phyloP scores from a whole-genome alignment of 2,113 vertebrate genomes.

The Eudyptes chrysolophus region DNA sequence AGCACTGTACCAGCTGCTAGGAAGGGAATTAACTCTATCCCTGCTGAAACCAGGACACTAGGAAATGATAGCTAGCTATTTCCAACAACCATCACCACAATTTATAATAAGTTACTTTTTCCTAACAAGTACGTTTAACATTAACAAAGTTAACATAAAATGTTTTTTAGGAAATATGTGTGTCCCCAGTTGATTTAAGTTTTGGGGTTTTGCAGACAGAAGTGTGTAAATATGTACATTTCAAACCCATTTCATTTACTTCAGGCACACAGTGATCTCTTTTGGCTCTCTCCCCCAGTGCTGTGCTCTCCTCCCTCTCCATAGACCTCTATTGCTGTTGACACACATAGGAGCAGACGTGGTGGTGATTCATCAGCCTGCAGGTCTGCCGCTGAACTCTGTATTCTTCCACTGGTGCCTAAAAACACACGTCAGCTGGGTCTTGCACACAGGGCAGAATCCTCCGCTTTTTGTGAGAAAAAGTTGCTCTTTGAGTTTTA shows the following conservation, averaged over 20 bases:
- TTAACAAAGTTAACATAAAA: background rate
- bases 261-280: accelerated
- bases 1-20: too few species aligned
- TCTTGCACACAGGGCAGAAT: background rate
- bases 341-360: background rate
- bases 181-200: background rate
- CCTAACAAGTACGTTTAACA: background rate
- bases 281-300: accelerated
- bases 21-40: too few species aligned
- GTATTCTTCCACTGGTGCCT: background rate
- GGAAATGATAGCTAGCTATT: background rate
- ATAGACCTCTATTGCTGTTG: accelerated
- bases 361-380: background rate
- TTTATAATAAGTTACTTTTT: background rate
- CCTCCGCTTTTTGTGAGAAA: accelerated
- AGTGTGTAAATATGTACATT: background rate
- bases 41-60: background rate
- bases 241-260: background rate
- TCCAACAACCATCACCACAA: background rate
- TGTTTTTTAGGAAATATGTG: background rate
- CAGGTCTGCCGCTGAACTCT: background rate
- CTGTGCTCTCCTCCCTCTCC: background rate
- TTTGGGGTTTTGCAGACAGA: background rate
- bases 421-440: accelerated
- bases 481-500: background rate